Percentiles rank a stretch among this genome's conserved stretches.
Conservation (phyloP, 2,888 invertebrate species). For the Cremastinae sp. region DNA sequence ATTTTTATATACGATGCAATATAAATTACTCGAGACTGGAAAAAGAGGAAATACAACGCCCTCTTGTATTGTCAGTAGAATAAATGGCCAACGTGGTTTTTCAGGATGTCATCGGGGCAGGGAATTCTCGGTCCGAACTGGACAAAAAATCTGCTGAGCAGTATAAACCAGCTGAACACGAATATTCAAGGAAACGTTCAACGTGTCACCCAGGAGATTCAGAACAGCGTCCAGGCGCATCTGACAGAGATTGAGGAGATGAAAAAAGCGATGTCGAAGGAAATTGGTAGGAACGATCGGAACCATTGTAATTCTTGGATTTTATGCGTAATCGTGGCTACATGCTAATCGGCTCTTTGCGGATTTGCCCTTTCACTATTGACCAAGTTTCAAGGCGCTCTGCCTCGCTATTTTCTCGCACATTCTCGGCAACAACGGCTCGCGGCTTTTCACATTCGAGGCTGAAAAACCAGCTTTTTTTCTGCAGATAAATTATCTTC, state of each 20-base stretch:
- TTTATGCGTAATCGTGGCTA: slow-evolving; percentile 16
- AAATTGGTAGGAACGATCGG: slow-evolving; percentile 43
- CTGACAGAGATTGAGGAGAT: slow-evolving; percentile 57
- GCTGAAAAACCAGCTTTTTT: slow-evolving; percentile 2
- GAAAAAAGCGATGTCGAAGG: slow-evolving; percentile 32
- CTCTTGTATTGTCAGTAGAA: background rate
- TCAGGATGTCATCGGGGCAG: slow-evolving; percentile 54
- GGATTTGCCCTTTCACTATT: slow-evolving; percentile 57
- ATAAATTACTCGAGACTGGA: too few species aligned
- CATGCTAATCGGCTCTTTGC: slow-evolving; percentile 23
- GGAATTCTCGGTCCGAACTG: slow-evolving; percentile 43
- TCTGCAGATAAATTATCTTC: background rate
- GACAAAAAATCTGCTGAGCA: slow-evolving; percentile 48
- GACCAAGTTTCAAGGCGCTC: slow-evolving; percentile 53
- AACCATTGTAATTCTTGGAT: background rate
- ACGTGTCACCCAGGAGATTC: slow-evolving; percentile 57
- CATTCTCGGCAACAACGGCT: slow-evolving; percentile 13
- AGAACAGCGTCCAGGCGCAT: slow-evolving; percentile 52
- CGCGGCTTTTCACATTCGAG: slow-evolving; percentile 4
- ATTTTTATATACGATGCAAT: too few species aligned
- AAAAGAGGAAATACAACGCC: background rate
- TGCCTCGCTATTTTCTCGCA: slow-evolving; percentile 18
- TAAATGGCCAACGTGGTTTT: background rate
- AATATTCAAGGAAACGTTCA: slow-evolving; percentile 63
- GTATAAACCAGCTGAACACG: slow-evolving; percentile 52